A percentile compares a stretch with the other conserved stretches of the same genome.
Conservation (phyloP, 2,113 vertebrate species). For the Hydropotes inermis region DNA sequence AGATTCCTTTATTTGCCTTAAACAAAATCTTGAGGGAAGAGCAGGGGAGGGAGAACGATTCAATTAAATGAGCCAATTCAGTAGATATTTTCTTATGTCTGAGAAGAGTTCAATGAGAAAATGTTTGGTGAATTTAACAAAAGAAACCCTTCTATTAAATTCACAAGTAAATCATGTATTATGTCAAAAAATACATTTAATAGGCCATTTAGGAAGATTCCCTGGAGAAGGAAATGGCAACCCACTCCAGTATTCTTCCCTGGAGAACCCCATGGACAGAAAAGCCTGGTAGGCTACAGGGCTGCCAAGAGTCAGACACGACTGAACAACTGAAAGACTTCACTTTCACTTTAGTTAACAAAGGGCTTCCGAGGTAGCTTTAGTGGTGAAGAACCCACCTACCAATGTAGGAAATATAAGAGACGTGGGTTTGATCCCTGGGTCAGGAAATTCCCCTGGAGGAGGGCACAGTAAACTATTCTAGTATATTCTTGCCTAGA, state of each 20-base stretch:
- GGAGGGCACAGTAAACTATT: neutral
- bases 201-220: neutral
- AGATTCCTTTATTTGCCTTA: neutral
- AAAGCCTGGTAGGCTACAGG: neutral
- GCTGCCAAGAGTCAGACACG: neutral
- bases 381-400: neutral
- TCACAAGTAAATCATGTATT: neutral
- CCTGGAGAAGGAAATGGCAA: neutral
- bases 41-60: neutral
- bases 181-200: neutral
- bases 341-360: neutral
- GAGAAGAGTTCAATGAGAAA: neutral
- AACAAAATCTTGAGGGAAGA: neutral
- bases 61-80: neutral
- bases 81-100: neutral
- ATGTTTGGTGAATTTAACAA: neutral
- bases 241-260: neutral
- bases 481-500: neutral
- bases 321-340: neutral
- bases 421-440: neutral
- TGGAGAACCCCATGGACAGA: neutral
- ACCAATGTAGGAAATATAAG: neutral
- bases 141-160: neutral
- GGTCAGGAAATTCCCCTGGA: neutral
- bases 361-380: neutral